Evolutionary conservation across 2,797 vertebrate species (phyloP), one percentile per base, ranked within the genome.

Genomic region (Microcaecilia unicolor): DNA sequence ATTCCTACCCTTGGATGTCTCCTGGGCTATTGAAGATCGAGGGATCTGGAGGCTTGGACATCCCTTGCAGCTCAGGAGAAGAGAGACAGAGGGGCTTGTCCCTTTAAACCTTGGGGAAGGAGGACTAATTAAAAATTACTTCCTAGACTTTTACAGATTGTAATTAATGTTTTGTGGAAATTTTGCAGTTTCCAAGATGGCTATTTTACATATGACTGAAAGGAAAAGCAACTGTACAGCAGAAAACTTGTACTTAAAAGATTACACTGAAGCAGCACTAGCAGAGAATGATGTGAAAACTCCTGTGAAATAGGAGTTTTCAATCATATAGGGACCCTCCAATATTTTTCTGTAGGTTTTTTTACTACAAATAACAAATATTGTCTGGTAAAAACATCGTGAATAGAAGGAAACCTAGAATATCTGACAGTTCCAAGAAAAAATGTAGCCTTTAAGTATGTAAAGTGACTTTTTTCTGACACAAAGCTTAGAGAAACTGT

Each of bases 151-250:
- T n/a, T n/a, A n/a, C n/a, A n/a, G n/a, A n/a, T n/a, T n/a, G n/a
- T n/a, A n/a, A n/a, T n/a, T n/a, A n/a, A n/a, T n/a, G n/a, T n/a
- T n/a, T 66, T 57, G 36, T 41, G 41, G 55, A 51, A 52, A 54
- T 71, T 64, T 46, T 28, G 55, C 25, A 48, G 55, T 67, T 66
- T 71, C 70, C 69, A 60, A 55, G 60, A 55, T 29, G 44, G 63
- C 54, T 70, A 59, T 67, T 75, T 69, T 37, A 48, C 9, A 60
- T 63, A 40, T 32, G 56, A 64, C 40, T 64, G 48, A 51, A 61
- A 63, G 35, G 68, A 76, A 72, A 70, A 54, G 70, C 72, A 74
- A 70, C 44, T 72, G 16, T 51, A 52, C 48, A 61, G 64, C 41
- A 34, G 43, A 60, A 70, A 55, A 71, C 70, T 59, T 67, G 62